A percentile compares a stretch with the other conserved stretches of the same genome.
These are phyloP conservation scores for Bambusicola thoracicus DNA, from an alignment of 2,113 vertebrate genomes.

Conservation along the genomic window DNA sequence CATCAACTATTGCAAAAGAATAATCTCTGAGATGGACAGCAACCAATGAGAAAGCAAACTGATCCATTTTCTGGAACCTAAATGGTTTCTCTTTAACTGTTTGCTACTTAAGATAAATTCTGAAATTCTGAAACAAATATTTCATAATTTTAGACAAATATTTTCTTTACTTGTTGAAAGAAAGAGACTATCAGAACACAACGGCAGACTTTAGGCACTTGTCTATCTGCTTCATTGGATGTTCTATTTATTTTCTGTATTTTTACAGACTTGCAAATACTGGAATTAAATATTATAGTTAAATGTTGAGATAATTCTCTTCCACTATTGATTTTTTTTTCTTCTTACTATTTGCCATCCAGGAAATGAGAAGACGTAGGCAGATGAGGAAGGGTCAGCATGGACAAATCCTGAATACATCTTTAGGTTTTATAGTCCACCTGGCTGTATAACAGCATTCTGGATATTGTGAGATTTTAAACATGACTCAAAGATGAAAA, in stretches of 20 bases:
- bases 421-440: background rate
- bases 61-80: background rate
- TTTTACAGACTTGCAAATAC: background rate
- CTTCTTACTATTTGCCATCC: background rate
- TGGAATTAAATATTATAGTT: background rate
- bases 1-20: background rate
- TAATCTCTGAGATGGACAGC: background rate
- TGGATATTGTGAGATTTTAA: constrained; percentile 13
- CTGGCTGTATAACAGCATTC: background rate
- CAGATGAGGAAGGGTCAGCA: background rate
- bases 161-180: background rate
- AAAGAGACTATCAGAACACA: background rate
- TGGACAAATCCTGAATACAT: background rate
- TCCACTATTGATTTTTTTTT: background rate
- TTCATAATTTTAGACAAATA: background rate
- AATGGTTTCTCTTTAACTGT: background rate
- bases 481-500: background rate
- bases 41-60: background rate
- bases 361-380: background rate
- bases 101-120: background rate
- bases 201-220: background rate
- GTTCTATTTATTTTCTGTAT: background rate
- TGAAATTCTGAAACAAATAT: background rate
- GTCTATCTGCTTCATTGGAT: background rate
- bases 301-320: background rate